These are phyloP conservation scores for Mycetomoellerius zeteki DNA, from an alignment of 1,140 invertebrate species.

Conservation along the genomic window DNA sequence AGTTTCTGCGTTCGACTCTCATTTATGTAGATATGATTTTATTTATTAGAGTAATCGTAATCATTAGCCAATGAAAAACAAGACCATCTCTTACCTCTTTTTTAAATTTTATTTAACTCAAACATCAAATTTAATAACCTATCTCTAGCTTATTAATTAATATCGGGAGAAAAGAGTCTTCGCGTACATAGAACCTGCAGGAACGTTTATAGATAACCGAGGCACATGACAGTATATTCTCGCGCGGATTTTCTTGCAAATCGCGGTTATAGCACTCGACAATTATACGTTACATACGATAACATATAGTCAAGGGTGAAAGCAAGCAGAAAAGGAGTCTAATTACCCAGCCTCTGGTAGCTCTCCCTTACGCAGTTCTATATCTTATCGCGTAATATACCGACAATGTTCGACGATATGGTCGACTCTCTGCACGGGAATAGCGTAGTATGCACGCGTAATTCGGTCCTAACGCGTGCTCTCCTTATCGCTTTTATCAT, in stretches of 20 bases:
- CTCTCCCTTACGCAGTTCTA: not conserved
- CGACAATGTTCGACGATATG: slow-evolving; percentile 55
- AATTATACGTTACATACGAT: slow-evolving; percentile 48
- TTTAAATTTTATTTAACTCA: not conserved
- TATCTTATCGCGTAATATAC: slow-evolving; percentile 68
- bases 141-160: slow-evolving; percentile 27
- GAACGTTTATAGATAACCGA: slow-evolving; percentile 24
- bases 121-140: slow-evolving; percentile 6
- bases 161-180: not conserved
- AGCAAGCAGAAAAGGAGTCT: slow-evolving; percentile 31
- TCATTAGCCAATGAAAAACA: slow-evolving; percentile 22
- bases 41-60: not conserved
- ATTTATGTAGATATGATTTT: slow-evolving; percentile 29
- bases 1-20: not conserved
- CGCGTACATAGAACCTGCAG: not conserved
- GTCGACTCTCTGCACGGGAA: not conserved
- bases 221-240: slow-evolving; percentile 16
- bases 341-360: slow-evolving; percentile 37
- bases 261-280: slow-evolving; percentile 38
- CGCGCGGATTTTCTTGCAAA: slow-evolving; percentile 10
- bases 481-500: slow-evolving; percentile 64
- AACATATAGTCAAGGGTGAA: slow-evolving; percentile 13
- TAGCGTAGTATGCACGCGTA: slow-evolving; percentile 49
- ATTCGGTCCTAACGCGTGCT: slow-evolving; percentile 64
- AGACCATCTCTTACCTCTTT: not conserved